phyloP scores from a whole-genome alignment of 2,113 vertebrate species.

The Pluvianellus socialis region DNA sequence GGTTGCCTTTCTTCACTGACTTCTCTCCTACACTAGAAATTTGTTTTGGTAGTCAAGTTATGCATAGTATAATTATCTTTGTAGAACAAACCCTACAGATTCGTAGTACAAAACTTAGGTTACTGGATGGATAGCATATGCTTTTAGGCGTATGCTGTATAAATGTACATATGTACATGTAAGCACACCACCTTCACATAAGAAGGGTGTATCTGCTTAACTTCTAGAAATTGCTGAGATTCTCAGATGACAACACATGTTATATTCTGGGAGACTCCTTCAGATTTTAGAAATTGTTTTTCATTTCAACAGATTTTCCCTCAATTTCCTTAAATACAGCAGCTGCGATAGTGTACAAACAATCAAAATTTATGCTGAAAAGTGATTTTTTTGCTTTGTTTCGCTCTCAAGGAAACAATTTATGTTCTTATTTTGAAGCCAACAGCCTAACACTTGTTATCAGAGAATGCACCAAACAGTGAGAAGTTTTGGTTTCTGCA shows the following conservation, averaged over 20 bases:
- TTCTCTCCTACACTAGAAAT: neutral
- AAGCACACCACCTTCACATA: neutral
- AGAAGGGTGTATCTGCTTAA: neutral
- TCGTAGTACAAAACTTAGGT: neutral
- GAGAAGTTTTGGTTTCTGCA: neutral
- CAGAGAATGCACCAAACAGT: neutral
- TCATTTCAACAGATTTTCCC: neutral
- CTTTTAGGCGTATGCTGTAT: neutral
- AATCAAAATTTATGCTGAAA: neutral
- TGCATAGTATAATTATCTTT: rapidly evolving
- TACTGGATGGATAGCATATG: neutral
- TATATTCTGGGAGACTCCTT: neutral
- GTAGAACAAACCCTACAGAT: neutral
- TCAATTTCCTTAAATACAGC: neutral
- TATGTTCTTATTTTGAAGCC: neutral
- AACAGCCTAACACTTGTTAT: neutral
- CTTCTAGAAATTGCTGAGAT: neutral
- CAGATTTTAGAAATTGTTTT: neutral
- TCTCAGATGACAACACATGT: neutral
- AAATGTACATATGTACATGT: neutral
- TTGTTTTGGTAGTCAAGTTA: neutral
- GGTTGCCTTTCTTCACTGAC: neutral
- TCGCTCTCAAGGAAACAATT: neutral
- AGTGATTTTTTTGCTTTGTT: neutral
- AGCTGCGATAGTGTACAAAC: slow-evolving; percentile 19